Evolutionary conservation across 1,140 invertebrate species (phyloP).

Genomic region (Psix sp.): DNA sequence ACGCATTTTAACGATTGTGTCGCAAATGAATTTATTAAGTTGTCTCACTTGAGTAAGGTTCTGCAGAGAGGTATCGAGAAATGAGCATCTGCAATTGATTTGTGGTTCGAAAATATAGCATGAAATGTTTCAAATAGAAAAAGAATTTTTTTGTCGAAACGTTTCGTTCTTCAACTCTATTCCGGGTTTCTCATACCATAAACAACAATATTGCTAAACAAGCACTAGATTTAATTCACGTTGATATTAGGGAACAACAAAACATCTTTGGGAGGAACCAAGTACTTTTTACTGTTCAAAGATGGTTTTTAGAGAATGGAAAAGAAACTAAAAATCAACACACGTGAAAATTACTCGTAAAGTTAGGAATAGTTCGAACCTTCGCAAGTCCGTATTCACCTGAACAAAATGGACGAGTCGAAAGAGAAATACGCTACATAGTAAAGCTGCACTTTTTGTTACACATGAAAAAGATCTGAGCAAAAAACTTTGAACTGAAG

Average conservation of each 20-base stretch:
- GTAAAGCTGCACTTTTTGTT: background rate
- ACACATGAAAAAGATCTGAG: background rate
- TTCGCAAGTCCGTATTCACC: background rate
- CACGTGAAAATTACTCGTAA: background rate
- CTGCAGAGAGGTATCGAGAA: too few species aligned
- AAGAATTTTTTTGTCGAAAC: too few species aligned
- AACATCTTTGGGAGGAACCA: conserved; percentile 39
- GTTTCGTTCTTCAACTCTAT: too few species aligned
- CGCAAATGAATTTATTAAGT: too few species aligned
- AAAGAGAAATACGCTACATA: background rate
- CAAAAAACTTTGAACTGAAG: conserved; percentile 12
- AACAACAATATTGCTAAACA: conserved; percentile 19
- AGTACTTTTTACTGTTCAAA: conserved; percentile 30
- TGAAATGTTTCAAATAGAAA: too few species aligned
- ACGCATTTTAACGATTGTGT: too few species aligned
- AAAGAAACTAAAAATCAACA: conserved; percentile 56
- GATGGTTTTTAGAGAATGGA: conserved; percentile 60
- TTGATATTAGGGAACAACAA: conserved; percentile 62
- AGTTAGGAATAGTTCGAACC: background rate
- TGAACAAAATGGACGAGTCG: background rate
- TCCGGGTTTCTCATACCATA: conserved; percentile 34
- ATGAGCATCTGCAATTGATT: too few species aligned
- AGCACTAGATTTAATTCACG: conserved; percentile 54
- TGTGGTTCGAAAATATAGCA: too few species aligned
- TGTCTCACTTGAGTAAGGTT: too few species aligned